Percentiles rank a stretch among this genome's conserved stretches.
Evolutionary conservation across 1,140 invertebrate species (phyloP).

Genomic region (Vanessa tameamea): DNA sequence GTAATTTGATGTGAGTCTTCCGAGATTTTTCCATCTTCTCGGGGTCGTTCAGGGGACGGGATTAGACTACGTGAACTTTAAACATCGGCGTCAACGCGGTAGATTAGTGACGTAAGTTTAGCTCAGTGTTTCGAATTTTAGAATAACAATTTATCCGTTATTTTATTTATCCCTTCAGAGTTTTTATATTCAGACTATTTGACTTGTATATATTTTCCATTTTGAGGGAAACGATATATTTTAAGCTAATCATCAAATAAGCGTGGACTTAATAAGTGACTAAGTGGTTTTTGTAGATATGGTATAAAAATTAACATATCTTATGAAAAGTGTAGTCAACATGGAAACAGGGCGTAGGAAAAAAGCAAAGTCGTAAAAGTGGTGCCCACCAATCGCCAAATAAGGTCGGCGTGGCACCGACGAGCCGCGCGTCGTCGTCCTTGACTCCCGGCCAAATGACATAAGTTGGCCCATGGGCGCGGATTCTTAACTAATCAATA

Average conservation of each 20-base stretch:
- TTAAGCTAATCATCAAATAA: background rate
- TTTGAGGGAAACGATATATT: too few relatives aligned
- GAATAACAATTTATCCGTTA: background rate
- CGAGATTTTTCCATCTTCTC: constrained; percentile 74
- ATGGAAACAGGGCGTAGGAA: constrained; percentile 72
- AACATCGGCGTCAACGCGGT: constrained; percentile 70
- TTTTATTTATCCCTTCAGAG: too few relatives aligned
- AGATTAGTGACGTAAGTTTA: constrained; percentile 77
- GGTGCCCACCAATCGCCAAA: constrained; percentile 79
- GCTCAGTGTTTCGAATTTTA: constrained; percentile 22
- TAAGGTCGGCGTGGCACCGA: constrained; percentile 74
- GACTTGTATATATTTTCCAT: too few relatives aligned
- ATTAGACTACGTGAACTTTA: constrained; percentile 69
- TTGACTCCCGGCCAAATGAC: constrained; percentile 79
- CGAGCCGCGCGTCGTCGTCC: constrained; percentile 69
- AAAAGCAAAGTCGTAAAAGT: constrained; percentile 79
- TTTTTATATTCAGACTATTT: too few relatives aligned
- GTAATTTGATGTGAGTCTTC: constrained; percentile 78
- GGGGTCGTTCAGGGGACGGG: constrained; percentile 64
- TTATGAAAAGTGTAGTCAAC: constrained; percentile 63
- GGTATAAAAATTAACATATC: constrained; percentile 38
- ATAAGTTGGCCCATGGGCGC: constrained; percentile 78
- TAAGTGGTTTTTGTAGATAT: background rate
- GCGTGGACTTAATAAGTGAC: background rate
- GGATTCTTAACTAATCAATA: constrained; percentile 75